These are phyloP conservation scores for Leptinotarsa texana DNA, from an alignment of 1,140 invertebrate genomes.

Conservation along the genomic window DNA sequence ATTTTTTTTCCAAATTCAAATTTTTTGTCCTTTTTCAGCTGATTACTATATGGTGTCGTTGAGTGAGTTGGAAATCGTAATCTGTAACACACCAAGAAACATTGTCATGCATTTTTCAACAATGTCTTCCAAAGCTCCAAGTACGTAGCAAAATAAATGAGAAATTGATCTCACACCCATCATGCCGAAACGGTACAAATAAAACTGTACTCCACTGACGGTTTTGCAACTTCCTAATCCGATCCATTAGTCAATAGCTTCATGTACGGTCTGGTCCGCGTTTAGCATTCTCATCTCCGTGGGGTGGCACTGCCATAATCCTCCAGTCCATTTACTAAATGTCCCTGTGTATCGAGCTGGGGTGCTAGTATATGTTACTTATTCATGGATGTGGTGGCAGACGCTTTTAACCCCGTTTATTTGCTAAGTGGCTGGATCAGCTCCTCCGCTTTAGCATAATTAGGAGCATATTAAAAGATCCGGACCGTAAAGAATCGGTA, in stretches of 20 bases:
- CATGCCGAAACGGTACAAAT: background rate
- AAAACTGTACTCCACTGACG: background rate
- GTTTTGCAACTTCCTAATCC: conserved; percentile 12
- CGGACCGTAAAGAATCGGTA: conserved; percentile 1
- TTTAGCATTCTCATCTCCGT: background rate
- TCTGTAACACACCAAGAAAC: no score
- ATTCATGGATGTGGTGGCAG: conserved; percentile 46
- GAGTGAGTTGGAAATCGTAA: no score
- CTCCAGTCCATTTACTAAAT: conserved; percentile 43
- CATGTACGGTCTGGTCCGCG: conserved; percentile 4
- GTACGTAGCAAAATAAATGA: no score
- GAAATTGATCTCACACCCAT: background rate
- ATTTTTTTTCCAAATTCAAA: no score
- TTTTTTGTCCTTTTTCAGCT: no score
- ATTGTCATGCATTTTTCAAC: no score
- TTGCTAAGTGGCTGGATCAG: conserved; percentile 40
- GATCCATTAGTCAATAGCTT: conserved; percentile 24
- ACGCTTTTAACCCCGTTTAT: conserved; percentile 48
- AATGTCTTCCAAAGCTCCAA: no score
- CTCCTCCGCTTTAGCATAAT: conserved; percentile 33
- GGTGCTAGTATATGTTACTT: conserved; percentile 42
- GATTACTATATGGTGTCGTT: no score
- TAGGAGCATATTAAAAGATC: conserved; percentile 28
- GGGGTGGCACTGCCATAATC: conserved; percentile 36
- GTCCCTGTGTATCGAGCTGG: conserved; percentile 27